phyloP scores from a whole-genome alignment of 92 coral and sea anemone genomes.

The Phenganax marumi region DNA sequence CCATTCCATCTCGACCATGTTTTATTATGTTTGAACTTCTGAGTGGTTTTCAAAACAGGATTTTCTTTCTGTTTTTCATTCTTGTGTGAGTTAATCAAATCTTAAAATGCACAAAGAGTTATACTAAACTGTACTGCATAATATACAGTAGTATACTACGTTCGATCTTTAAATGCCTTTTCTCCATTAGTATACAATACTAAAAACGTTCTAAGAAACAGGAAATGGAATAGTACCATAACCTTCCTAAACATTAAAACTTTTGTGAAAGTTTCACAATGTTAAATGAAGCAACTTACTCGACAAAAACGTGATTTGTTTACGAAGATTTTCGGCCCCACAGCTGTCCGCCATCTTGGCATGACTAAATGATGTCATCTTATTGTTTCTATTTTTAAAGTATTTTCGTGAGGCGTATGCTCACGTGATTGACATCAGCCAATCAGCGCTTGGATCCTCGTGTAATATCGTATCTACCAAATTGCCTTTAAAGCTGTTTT shows the following conservation, averaged over 20 bases:
- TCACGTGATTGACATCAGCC: constrained; percentile 21
- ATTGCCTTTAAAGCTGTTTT: not conserved
- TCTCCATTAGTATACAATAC: not conserved
- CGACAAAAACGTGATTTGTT: constrained; percentile 68
- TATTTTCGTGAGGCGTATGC: not conserved
- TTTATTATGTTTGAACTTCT: constrained; percentile 1
- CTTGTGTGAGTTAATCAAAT: constrained; percentile 36
- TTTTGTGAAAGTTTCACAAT: not conserved
- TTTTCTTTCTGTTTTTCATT: constrained; percentile 11
- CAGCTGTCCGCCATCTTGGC: constrained; percentile 66
- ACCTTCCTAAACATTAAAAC: not conserved
- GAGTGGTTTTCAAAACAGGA: not conserved
- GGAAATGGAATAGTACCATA: not conserved
- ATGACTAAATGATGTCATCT: constrained; percentile 1
- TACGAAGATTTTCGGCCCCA: constrained; percentile 63
- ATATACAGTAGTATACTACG: too few relatives aligned
- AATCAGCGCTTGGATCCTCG: not conserved
- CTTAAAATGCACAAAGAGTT: constrained; percentile 16
- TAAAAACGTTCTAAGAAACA: not conserved
- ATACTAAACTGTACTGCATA: too few relatives aligned
- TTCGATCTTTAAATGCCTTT: not conserved
- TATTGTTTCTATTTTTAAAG: not conserved
- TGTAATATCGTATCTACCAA: not conserved
- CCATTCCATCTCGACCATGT: constrained; percentile 22
- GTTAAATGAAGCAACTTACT: constrained; percentile 47